A percentile compares a stretch with the other conserved stretches of the same genome.
Evolutionary conservation across 35 echinoderm and acorn worm species (phyloP).

Genomic region (Ptychodera flava): DNA sequence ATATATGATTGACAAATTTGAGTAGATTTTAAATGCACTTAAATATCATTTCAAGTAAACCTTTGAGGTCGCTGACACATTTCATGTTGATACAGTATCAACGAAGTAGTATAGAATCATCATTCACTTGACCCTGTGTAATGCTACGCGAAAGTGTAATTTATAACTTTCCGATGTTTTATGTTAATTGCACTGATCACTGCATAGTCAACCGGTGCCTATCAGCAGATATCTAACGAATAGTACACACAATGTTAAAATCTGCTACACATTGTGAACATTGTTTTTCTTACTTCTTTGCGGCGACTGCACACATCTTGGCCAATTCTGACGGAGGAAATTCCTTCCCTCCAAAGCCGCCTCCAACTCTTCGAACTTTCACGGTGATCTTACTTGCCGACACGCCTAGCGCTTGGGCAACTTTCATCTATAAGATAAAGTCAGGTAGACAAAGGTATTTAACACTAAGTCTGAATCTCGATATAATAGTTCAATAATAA

Average conservation of each 20-base stretch:
- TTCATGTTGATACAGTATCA: no score
- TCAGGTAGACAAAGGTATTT: not conserved
- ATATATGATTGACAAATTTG: no score
- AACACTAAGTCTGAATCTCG: no score
- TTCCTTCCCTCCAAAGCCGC: slow-evolving; percentile 38
- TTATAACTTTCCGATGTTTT: not conserved
- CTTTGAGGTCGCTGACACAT: no score
- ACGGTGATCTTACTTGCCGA: slow-evolving; percentile 4
- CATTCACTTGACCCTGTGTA: no score
- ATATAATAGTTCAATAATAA: no score
- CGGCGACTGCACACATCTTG: slow-evolving; percentile 13
- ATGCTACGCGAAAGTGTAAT: not conserved
- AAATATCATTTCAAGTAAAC: no score
- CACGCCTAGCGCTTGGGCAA: slow-evolving; percentile 9
- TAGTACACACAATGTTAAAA: not conserved
- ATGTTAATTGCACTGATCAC: not conserved
- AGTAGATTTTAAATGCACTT: no score
- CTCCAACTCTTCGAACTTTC: slow-evolving; percentile 20
- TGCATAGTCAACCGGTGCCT: not conserved
- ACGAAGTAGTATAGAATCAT: no score
- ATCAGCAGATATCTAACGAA: not conserved
- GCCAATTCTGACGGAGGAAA: not conserved
- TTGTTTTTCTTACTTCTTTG: slow-evolving; percentile 10
- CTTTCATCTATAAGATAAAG: slow-evolving; percentile 7
- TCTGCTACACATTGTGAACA: not conserved